A percentile compares a stretch with the other conserved stretches of the same genome.
Evolutionary conservation across 2,113 vertebrate species (phyloP).

Genomic region (Cyanistes caeruleus): DNA sequence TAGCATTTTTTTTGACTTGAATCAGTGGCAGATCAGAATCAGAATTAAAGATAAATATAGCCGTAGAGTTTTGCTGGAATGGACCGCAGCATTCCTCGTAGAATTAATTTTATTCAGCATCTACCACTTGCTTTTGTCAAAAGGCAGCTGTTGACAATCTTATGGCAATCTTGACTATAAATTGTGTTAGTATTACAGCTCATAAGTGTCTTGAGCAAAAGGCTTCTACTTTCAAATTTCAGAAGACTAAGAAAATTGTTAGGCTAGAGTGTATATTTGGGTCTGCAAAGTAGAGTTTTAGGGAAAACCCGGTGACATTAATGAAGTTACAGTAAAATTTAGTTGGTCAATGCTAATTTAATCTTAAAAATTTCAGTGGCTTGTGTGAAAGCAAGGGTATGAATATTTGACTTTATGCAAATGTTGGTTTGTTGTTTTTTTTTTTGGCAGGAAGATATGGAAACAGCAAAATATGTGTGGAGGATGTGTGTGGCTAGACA

Average conservation of each 20-base stretch:
- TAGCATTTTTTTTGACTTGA: background rate
- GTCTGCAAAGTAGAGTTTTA: background rate
- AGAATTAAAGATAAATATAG: background rate
- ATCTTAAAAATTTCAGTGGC: background rate
- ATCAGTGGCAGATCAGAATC: background rate
- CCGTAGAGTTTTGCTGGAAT: background rate
- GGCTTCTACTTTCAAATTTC: background rate
- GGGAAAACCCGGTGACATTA: background rate
- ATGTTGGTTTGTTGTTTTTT: background rate
- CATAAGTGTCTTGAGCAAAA: background rate
- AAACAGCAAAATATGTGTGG: conserved; percentile 98
- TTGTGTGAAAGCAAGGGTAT: background rate
- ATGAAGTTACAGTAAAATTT: background rate
- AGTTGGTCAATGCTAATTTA: background rate
- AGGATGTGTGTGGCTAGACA: conserved; percentile 94
- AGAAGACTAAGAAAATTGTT: background rate
- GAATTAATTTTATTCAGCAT: background rate
- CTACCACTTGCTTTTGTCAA: background rate
- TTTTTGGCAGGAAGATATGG: conserved; percentile 95
- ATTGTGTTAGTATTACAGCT: background rate
- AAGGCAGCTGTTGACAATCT: background rate
- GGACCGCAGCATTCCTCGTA: rapidly evolving
- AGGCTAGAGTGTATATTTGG: background rate
- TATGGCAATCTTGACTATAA: background rate
- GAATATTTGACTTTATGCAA: background rate